A percentile compares a stretch with the other conserved stretches of the same genome.
phyloP scores from a whole-genome alignment of 2,888 invertebrate species.

The Resseliella maxima region DNA sequence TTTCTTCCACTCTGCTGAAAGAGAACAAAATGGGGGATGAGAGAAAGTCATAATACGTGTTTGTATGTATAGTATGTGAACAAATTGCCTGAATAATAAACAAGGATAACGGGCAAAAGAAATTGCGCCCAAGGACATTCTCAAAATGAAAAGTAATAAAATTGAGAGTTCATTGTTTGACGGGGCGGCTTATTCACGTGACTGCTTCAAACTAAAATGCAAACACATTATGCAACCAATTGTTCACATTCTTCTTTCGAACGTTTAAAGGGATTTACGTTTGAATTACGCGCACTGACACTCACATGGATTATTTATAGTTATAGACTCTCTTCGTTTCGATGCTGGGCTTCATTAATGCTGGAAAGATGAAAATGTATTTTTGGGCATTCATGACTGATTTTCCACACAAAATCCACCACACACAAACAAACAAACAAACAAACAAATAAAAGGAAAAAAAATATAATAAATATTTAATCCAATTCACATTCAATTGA shows the following conservation, averaged over 20 bases:
- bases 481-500: background rate
- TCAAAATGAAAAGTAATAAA: background rate
- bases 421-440: too few relatives aligned
- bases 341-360: too few relatives aligned
- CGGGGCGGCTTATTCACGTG: background rate
- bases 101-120: background rate
- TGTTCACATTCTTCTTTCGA: background rate
- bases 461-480: background rate
- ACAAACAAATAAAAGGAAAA: too few relatives aligned
- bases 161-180: background rate
- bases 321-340: too few relatives aligned
- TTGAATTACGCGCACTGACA: background rate
- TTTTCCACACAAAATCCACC: too few relatives aligned
- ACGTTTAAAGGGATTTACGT: background rate
- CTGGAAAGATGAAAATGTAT: too few relatives aligned
- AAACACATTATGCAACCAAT: background rate
- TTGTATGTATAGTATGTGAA: background rate
- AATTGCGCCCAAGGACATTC: conserved; percentile 12
- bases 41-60: background rate
- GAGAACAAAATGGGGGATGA: background rate
- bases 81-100: conserved; percentile 35
- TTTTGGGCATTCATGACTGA: too few relatives aligned
- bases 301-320: conserved; percentile 1
- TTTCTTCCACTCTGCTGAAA: too few relatives aligned
- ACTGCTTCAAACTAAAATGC: background rate